Percentiles rank a stretch among this genome's conserved stretches.
Conservation (phyloP, 2,888 invertebrate species). For the Cantharis lateralis region DNA sequence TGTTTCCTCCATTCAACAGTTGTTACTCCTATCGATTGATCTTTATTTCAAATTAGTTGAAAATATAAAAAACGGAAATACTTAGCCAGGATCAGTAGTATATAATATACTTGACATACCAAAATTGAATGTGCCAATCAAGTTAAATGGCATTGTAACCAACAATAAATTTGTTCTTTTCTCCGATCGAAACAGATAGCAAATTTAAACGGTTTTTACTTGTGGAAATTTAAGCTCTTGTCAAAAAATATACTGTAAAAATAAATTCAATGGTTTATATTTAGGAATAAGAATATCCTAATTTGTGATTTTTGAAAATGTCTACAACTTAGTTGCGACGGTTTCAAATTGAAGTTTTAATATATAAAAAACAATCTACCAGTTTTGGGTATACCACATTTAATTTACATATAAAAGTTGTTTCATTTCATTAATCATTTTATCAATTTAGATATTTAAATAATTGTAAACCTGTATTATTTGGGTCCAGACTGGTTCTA, state of each 20-base stretch:
- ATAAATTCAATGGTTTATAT: too few species aligned
- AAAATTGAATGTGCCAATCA: neutral
- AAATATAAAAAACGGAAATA: neutral
- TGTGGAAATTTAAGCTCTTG: too few species aligned
- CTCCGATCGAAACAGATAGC: neutral
- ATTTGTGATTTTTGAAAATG: neutral
- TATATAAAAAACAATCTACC: neutral
- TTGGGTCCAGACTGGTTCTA: neutral
- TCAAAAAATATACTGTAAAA: too few species aligned
- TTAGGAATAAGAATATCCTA: too few species aligned
- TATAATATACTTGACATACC: neutral
- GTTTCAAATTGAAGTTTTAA: neutral
- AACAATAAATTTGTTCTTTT: neutral
- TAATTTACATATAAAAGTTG: neutral
- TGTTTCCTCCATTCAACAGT: neutral
- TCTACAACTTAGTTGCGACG: too few species aligned
- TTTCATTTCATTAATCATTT: neutral
- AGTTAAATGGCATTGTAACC: neutral
- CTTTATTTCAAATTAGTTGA: neutral
- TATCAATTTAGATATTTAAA: neutral
- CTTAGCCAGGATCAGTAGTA: neutral
- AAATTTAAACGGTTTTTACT: neutral
- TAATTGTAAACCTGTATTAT: neutral
- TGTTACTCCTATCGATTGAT: too few species aligned
- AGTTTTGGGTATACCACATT: neutral